phyloP scores from a whole-genome alignment of 2,797 vertebrate species.

The Tadarida brasiliensis region DNA sequence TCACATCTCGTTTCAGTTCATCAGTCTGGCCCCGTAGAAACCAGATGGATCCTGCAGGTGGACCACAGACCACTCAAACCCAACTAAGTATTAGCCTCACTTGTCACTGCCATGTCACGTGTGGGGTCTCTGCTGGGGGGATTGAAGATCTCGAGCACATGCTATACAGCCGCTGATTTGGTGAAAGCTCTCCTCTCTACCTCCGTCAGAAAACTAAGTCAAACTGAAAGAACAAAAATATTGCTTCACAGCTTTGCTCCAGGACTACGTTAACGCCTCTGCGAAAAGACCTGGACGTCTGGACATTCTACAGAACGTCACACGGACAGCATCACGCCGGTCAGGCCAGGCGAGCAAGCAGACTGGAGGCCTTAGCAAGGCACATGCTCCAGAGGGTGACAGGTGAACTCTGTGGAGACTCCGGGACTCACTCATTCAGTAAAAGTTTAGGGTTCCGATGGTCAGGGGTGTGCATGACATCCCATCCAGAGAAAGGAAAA shows the following conservation, averaged over 20 bases:
- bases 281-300: not conserved
- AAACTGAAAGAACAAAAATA: not conserved
- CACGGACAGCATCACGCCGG: not conserved
- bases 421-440: not conserved
- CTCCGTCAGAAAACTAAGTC: not conserved
- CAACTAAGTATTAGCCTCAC: not conserved
- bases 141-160: not conserved
- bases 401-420: not conserved
- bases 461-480: not conserved
- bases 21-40: not conserved
- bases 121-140: not conserved
- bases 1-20: not conserved
- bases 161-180: not conserved
- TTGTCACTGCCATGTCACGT: not conserved
- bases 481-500: not conserved
- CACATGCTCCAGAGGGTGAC: not conserved
- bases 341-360: not conserved
- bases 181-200: not conserved
- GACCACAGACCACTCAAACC: not conserved
- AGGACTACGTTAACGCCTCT: not conserved
- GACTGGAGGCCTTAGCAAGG: not conserved
- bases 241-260: not conserved
- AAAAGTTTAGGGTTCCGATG: not conserved
- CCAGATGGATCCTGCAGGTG: not conserved
- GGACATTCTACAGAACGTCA: not conserved